These are phyloP conservation scores for Paratilapia polleni DNA, from an alignment of 2,113 vertebrate genomes.

Conservation along the genomic window DNA sequence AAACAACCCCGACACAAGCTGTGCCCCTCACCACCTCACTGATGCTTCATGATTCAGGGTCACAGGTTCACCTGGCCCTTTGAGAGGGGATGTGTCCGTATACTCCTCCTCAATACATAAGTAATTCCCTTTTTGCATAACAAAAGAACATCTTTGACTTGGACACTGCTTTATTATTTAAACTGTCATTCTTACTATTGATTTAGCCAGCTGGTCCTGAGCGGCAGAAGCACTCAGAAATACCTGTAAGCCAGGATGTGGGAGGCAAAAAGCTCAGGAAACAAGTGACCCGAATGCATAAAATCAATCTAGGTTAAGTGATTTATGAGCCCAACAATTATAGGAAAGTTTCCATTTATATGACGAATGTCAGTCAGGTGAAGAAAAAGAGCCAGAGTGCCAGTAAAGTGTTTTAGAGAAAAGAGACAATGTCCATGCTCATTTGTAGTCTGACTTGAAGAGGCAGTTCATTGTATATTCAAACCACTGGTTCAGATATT, in stretches of 20 bases:
- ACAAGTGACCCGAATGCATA: background rate
- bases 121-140: background rate
- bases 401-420: background rate
- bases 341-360: constrained; percentile 7
- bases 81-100: background rate
- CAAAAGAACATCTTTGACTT: background rate
- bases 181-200: background rate
- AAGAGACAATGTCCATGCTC: background rate
- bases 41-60: background rate
- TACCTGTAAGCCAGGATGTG: background rate
- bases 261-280: background rate
- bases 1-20: background rate
- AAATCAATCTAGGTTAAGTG: constrained; percentile 15
- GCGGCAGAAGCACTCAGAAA: background rate
- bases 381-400: background rate
- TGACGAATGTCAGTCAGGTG: constrained; percentile 24
- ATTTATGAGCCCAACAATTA: constrained; percentile 31
- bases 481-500: constrained; percentile 26
- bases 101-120: background rate
- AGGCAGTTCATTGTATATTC: constrained; percentile 34
- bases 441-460: constrained; percentile 7
- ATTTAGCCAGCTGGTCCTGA: background rate
- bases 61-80: background rate
- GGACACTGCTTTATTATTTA: background rate
- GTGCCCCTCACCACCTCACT: background rate